Evolutionary conservation across 2,797 vertebrate genomes (phyloP).

Genomic region (Botia kubotai): DNA sequence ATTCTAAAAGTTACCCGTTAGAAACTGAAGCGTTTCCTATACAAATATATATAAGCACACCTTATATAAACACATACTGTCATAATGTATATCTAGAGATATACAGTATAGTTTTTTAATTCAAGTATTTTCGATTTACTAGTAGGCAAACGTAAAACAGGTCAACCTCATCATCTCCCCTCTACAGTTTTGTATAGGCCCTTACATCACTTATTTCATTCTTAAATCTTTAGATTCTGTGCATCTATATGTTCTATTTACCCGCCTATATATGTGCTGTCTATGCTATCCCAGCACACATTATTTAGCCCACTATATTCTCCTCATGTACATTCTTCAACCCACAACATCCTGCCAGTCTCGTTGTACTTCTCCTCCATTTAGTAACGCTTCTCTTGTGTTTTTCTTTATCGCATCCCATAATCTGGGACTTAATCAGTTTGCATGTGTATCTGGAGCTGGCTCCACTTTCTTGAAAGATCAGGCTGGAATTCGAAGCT

Average conservation of each 20-base stretch:
- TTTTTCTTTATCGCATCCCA: conserved; percentile 76
- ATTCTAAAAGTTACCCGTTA: too few species aligned
- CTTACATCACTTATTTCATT: neutral
- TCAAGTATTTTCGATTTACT: too few species aligned
- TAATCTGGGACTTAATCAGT: conserved; percentile 80
- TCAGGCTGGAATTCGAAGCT: conserved; percentile 79
- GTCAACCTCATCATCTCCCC: neutral
- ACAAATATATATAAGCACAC: too few species aligned
- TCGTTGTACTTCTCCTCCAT: conserved; percentile 67
- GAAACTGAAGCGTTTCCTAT: too few species aligned
- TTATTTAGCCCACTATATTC: neutral
- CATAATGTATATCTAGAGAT: too few species aligned
- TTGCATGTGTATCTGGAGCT: conserved; percentile 67
- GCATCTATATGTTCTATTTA: neutral
- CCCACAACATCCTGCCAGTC: conserved; percentile 60
- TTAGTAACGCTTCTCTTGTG: conserved; percentile 64
- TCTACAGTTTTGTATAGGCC: neutral
- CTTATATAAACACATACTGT: too few species aligned
- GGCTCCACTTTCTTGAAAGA: conserved; percentile 74
- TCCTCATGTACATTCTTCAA: conserved; percentile 5
- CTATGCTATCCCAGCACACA: neutral
- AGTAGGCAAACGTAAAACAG: neutral
- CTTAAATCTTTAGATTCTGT: neutral
- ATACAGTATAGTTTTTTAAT: too few species aligned
- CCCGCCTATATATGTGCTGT: neutral